A percentile compares a stretch with the other conserved stretches of the same genome.
phyloP scores from a whole-genome alignment of 1,140 invertebrate genomes.

The Heliconius melpomene region DNA sequence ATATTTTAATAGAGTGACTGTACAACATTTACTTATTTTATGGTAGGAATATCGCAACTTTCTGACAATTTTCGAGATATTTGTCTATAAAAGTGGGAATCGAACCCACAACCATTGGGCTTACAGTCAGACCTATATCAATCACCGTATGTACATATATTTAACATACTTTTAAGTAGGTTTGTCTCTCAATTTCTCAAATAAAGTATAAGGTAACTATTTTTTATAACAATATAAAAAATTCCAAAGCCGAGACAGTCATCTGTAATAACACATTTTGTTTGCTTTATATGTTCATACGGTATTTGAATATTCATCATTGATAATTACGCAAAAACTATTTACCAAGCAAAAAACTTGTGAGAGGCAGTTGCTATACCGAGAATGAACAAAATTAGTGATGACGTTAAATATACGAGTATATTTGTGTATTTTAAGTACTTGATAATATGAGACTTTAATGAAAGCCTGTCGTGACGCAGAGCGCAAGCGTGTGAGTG shows the following conservation, averaged over 20 bases:
- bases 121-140: too few species aligned
- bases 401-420: constrained; percentile 11
- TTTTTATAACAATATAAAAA: background rate
- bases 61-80: too few species aligned
- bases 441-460: background rate
- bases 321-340: background rate
- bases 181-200: too few species aligned
- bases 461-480: background rate
- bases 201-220: too few species aligned
- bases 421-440: background rate
- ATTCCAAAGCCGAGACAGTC: background rate
- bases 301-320: background rate
- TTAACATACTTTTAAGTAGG: too few species aligned
- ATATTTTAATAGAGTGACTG: too few species aligned
- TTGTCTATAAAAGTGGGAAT: too few species aligned
- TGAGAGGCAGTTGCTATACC: constrained; percentile 4
- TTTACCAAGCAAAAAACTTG: background rate
- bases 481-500: too few species aligned
- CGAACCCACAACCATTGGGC: too few species aligned
- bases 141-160: too few species aligned
- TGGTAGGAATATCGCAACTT: too few species aligned
- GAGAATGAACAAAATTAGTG: background rate
- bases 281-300: background rate
- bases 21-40: too few species aligned
- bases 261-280: constrained; percentile 1